Percentiles rank a stretch among this genome's conserved stretches.
Conservation (phyloP, 64 coral and sea anemone species). For the Montipora foliosa region DNA sequence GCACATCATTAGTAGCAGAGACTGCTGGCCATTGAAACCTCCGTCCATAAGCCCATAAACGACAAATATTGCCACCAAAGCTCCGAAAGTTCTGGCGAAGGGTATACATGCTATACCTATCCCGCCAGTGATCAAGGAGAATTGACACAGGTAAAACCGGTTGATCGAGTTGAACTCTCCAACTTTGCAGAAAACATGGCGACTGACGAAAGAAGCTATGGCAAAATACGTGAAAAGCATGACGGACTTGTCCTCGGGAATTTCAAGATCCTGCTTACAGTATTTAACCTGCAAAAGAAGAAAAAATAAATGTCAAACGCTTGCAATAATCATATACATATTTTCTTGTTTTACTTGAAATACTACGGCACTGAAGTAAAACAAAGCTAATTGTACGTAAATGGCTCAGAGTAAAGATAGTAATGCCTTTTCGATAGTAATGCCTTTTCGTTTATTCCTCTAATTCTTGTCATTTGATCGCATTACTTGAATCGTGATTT, state of each 20-base stretch:
- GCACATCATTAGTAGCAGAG: conserved; percentile 31
- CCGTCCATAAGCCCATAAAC: conserved; percentile 72
- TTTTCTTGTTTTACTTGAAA: background rate
- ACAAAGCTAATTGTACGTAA: background rate
- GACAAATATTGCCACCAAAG: conserved; percentile 5
- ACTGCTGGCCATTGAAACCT: background rate
- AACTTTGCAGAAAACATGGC: conserved; percentile 36
- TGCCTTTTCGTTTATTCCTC: no score
- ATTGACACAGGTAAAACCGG: conserved; percentile 47
- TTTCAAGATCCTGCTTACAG: conserved; percentile 28
- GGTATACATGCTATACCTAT: conserved; percentile 31
- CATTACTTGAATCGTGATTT: no score
- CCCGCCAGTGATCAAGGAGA: conserved; percentile 18
- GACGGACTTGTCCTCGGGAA: conserved; percentile 1
- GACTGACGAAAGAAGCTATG: conserved; percentile 43
- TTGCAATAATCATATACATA: background rate
- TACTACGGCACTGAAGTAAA: background rate
- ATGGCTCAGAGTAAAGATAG: no score
- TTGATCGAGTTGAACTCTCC: conserved; percentile 41
- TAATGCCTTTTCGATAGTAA: no score
- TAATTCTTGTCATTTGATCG: no score
- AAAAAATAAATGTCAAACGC: background rate
- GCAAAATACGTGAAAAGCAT: conserved; percentile 56
- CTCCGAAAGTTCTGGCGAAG: background rate
- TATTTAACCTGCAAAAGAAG: conserved; percentile 34